These are phyloP conservation scores for Augiades crinisus DNA, from an alignment of 2,888 invertebrate species.

Conservation along the genomic window DNA sequence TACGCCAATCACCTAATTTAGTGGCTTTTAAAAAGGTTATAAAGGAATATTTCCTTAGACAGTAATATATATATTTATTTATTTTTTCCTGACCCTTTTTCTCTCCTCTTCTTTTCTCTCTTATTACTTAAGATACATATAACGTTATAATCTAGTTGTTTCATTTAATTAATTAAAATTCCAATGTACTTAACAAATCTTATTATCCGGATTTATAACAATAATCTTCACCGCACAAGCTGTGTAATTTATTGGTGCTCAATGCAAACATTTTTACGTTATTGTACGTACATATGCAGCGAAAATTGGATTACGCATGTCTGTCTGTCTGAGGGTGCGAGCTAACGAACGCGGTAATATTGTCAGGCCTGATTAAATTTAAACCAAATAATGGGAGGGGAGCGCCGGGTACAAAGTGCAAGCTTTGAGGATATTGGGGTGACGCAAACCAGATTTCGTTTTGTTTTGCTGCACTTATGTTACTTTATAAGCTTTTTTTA, in stretches of 20 bases:
- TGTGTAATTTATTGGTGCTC: neutral
- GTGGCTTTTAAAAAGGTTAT: no score
- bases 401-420: constrained; percentile 1
- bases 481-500: no score
- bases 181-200: no score
- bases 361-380: constrained; percentile 49
- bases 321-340: constrained; percentile 40
- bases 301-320: constrained; percentile 51
- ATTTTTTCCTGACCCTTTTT: no score
- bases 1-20: no score
- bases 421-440: constrained; percentile 2
- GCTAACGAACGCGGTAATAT: constrained; percentile 44
- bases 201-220: neutral
- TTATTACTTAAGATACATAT: no score
- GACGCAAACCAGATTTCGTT: neutral
- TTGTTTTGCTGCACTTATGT: neutral
- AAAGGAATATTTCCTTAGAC: no score
- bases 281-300: constrained; percentile 42
- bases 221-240: constrained; percentile 2
- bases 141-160: no score
- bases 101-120: no score
- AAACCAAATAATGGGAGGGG: constrained; percentile 33
- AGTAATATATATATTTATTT: no score
- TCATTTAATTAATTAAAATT: no score
- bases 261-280: constrained; percentile 35